Evolutionary conservation across 2,888 invertebrate genomes (phyloP).

Genomic region (Eugnorisma glareosa): DNA sequence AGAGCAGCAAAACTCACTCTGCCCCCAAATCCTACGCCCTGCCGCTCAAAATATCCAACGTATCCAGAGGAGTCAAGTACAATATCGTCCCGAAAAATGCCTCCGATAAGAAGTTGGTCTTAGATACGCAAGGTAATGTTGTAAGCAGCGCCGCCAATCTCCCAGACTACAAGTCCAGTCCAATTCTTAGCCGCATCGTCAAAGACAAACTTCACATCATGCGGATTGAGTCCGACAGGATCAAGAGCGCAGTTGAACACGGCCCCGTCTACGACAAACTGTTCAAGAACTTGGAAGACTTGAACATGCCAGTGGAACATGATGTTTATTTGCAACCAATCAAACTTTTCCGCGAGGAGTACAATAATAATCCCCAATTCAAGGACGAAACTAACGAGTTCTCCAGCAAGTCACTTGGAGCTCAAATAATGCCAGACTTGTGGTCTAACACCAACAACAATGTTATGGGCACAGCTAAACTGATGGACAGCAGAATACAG

Average conservation of each 20-base stretch:
- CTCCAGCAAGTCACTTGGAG: constrained; percentile 85
- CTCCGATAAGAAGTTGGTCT: constrained; percentile 87
- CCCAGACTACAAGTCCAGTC: constrained; percentile 87
- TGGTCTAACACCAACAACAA: constrained; percentile 86
- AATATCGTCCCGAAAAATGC: constrained; percentile 88
- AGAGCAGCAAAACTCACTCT: constrained; percentile 84
- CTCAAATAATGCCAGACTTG: constrained; percentile 85
- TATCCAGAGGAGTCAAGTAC: constrained; percentile 87
- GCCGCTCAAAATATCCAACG: constrained; percentile 87
- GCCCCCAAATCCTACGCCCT: constrained; percentile 87
- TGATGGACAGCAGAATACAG: constrained; percentile 84
- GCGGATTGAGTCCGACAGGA: constrained; percentile 89
- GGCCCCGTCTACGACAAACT: constrained; percentile 91
- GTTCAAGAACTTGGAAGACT: constrained; percentile 88
- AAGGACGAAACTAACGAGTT: constrained; percentile 90
- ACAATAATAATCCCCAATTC: constrained; percentile 89
- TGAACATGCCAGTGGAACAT: constrained; percentile 87
- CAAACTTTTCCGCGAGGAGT: constrained; percentile 89
- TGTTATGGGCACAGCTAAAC: constrained; percentile 83
- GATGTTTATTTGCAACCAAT: constrained; percentile 91
- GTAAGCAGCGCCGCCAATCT: constrained; percentile 88
- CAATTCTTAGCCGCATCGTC: constrained; percentile 85
- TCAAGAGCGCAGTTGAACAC: constrained; percentile 91
- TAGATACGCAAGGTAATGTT: constrained; percentile 87
- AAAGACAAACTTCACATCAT: constrained; percentile 89